Percentiles rank a stretch among this genome's conserved stretches.
These are phyloP conservation scores for Illadopsis cleaveri DNA, from an alignment of 2,113 vertebrate species.

Conservation along the genomic window DNA sequence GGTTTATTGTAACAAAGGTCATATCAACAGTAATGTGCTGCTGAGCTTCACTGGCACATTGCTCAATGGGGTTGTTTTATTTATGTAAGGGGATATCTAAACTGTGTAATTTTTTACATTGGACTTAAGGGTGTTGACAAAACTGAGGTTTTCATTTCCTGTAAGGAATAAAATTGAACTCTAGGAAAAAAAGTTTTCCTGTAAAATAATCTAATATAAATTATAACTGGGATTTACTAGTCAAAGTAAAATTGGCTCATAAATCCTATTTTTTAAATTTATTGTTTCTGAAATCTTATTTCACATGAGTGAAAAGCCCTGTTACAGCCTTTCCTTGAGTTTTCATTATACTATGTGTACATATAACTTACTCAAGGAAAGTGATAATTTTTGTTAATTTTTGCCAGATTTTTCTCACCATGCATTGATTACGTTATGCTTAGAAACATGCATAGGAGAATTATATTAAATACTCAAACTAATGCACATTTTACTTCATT, in stretches of 20 bases:
- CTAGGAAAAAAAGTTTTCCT: not conserved
- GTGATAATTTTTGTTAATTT: not conserved
- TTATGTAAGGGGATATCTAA: not conserved
- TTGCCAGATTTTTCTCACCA: not conserved
- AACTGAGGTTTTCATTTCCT: not conserved
- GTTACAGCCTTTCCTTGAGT: not conserved
- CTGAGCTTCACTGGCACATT: not conserved
- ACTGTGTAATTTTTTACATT: not conserved
- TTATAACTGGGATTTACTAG: not conserved
- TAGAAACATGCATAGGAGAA: not conserved
- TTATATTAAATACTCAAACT: not conserved
- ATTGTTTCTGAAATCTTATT: not conserved
- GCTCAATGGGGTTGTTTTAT: not conserved
- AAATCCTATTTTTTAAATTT: not conserved
- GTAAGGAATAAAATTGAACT: not conserved
- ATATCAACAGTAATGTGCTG: not conserved
- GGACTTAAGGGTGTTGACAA: not conserved
- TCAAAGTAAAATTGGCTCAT: not conserved
- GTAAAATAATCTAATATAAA: not conserved
- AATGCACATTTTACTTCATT: not conserved
- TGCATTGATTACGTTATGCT: not conserved
- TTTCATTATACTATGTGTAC: not conserved
- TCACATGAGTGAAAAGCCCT: not conserved
- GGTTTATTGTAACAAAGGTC: not conserved
- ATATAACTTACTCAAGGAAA: not conserved